phyloP scores from a whole-genome alignment of 2,113 vertebrate species.

The Syngnathus floridae region DNA sequence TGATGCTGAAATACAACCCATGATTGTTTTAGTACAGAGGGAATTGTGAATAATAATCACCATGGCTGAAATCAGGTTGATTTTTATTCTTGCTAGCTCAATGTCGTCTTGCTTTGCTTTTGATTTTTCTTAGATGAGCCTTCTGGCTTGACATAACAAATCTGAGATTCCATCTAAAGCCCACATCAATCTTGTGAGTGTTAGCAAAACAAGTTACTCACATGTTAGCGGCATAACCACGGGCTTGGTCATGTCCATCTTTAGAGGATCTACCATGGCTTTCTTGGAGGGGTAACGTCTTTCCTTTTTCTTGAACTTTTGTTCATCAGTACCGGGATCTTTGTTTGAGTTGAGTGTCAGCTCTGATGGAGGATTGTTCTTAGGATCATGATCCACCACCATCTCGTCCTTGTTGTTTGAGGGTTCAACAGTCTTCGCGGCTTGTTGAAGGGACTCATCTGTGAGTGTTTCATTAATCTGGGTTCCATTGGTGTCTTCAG shows the following conservation, averaged over 20 bases:
- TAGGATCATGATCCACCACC: slow-evolving; percentile 13
- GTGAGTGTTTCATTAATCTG: slow-evolving; percentile 17
- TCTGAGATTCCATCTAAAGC: too few relatives aligned
- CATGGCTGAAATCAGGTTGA: too few relatives aligned
- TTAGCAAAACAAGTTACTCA: slow-evolving; percentile 49
- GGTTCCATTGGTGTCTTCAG: slow-evolving; percentile 8
- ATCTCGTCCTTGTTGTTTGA: background rate
- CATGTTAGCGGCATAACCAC: slow-evolving; percentile 59
- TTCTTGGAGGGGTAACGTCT: slow-evolving; percentile 55
- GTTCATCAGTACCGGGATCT: background rate
- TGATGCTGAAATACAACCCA: slow-evolving; percentile 54
- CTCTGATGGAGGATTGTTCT: slow-evolving; percentile 4
- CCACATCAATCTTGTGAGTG: background rate
- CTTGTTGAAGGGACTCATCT: background rate
- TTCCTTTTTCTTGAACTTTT: slow-evolving; percentile 28
- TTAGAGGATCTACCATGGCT: slow-evolving; percentile 67
- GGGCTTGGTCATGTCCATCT: slow-evolving; percentile 67
- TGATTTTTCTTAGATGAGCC: too few relatives aligned
- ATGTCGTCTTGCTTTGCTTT: too few relatives aligned
- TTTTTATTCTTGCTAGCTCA: too few relatives aligned
- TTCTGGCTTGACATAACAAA: too few relatives aligned
- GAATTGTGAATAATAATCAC: background rate
- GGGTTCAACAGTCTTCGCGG: slow-evolving; percentile 4
- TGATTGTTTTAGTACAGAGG: background rate
- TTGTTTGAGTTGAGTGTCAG: background rate